A percentile compares a stretch with the other conserved stretches of the same genome.
Conservation (phyloP, 2,888 invertebrate genomes). For the Panopea generosa region DNA sequence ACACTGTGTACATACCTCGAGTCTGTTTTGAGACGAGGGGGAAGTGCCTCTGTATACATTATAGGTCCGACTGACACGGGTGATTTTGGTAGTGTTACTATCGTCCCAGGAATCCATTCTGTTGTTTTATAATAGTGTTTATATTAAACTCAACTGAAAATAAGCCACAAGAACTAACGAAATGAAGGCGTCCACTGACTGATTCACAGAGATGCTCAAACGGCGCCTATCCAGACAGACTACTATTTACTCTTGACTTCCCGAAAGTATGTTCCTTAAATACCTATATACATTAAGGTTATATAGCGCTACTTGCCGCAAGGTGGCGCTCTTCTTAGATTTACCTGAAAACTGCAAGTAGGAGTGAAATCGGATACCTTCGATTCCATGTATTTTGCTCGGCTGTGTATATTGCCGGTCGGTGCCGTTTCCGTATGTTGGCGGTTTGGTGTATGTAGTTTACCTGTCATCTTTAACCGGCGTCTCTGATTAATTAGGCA, state of each 20-base stretch:
- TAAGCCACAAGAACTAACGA: constrained; percentile 53
- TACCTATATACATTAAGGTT: constrained; percentile 73
- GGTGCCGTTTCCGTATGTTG: no score
- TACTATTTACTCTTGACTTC: constrained; percentile 69
- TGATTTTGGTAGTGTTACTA: constrained; percentile 43
- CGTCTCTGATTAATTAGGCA: no score
- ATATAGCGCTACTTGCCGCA: constrained; percentile 71
- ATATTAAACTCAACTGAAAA: constrained; percentile 38
- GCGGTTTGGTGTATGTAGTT: no score
- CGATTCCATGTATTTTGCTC: constrained; percentile 24
- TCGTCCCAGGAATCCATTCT: constrained; percentile 50
- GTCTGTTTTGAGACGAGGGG: constrained; percentile 83
- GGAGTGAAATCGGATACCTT: constrained; percentile 62
- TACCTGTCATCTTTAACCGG: no score
- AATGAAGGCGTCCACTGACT: constrained; percentile 50
- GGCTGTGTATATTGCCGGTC: no score
- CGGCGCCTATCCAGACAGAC: constrained; percentile 62
- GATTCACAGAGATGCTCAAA: constrained; percentile 32
- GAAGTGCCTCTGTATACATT: constrained; percentile 85
- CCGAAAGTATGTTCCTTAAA: constrained; percentile 79
- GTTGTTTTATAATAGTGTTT: constrained; percentile 19
- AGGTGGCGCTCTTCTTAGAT: constrained; percentile 67
- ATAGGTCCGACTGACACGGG: constrained; percentile 76
- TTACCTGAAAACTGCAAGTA: constrained; percentile 63
- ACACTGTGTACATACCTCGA: constrained; percentile 77